Evolutionary conservation across 2,113 vertebrate species (phyloP), one percentile per base, ranked within the genome.

Genomic region (Natator depressus): DNA sequence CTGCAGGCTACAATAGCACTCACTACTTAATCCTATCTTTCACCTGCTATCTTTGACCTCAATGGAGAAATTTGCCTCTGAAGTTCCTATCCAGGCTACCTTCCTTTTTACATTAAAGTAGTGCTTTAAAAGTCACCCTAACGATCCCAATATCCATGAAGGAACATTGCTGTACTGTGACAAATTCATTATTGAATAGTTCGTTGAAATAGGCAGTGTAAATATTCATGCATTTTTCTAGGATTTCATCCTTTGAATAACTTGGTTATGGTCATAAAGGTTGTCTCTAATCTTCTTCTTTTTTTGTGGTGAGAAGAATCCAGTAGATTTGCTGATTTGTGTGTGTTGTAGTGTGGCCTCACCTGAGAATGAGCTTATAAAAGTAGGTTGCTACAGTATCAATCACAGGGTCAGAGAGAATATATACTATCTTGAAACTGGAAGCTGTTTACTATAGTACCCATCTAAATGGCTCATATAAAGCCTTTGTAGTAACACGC

Each of bases 81-180:
- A 97, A 94, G 87, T 89, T 94, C 69, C 35, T 62, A 62, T 59
- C 80, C 53, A 27, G 55, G 55, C 88, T 94, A 83, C 65, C 50
- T 96, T 96, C 38, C 82, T 95, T 95, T 97, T 94, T 82, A 89
- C 38, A 79, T 96, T 87, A 91, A 94, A 93, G 87, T 8, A 55
- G 19, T 93, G 42, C 80, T 90, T 2, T 92, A 65, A 88, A 82
- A 86, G 42, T 87, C 88, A 59, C 47, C 5, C 16, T 38, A 95
- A 93, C 49, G 86, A 72, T 92, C 89, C 84, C 78, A 59, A 16
- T 72, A 89, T 93, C 95, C 55, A 88, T 35, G 53, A 95, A 62
- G 55, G 24, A 89, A 29, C 47, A 8, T 92, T 54, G 69, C 19
- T 57, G 24, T n/a, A 62, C 38, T 47, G 62, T 75, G 83, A 75